phyloP scores from a whole-genome alignment of 2,113 vertebrate genomes.

The Semnornis frantzii region DNA sequence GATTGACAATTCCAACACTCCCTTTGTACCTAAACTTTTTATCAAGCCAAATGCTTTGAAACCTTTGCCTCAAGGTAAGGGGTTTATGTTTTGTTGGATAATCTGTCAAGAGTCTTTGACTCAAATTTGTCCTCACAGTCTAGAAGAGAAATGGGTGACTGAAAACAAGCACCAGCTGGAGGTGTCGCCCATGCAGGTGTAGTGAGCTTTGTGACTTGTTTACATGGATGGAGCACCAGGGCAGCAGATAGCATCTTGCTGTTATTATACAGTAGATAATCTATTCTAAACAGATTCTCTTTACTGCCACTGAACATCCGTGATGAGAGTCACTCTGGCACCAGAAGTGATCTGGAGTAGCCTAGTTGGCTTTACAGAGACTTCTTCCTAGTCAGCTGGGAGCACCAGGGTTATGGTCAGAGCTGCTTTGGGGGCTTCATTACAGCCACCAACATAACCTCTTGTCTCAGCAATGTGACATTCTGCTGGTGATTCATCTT shows the following conservation, averaged over 20 bases:
- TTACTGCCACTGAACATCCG: not conserved
- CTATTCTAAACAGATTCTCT: not conserved
- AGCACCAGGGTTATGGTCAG: not conserved
- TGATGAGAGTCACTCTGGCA: not conserved
- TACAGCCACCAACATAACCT: not conserved
- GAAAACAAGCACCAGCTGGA: not conserved
- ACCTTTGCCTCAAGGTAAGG: constrained; percentile 88
- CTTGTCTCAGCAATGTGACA: not conserved
- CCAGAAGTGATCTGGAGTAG: not conserved
- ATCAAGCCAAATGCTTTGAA: constrained; percentile 92
- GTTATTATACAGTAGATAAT: not conserved
- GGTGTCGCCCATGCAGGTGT: not conserved
- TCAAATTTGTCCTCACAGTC: not conserved
- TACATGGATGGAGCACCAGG: not conserved
- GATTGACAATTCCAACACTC: constrained; percentile 96
- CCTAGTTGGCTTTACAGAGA: not conserved
- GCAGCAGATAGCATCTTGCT: not conserved
- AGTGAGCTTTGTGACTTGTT: not conserved
- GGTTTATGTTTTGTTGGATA: not conserved
- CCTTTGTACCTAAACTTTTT: constrained; percentile 92
- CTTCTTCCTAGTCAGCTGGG: not conserved
- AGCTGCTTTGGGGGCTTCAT: not conserved
- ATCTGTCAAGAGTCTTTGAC: not conserved
- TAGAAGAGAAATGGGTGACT: not conserved
- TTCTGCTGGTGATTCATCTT: not conserved